These are phyloP conservation scores for Spinus olivaceus DNA, from an alignment of 2,797 vertebrate species.

Conservation along the genomic window DNA sequence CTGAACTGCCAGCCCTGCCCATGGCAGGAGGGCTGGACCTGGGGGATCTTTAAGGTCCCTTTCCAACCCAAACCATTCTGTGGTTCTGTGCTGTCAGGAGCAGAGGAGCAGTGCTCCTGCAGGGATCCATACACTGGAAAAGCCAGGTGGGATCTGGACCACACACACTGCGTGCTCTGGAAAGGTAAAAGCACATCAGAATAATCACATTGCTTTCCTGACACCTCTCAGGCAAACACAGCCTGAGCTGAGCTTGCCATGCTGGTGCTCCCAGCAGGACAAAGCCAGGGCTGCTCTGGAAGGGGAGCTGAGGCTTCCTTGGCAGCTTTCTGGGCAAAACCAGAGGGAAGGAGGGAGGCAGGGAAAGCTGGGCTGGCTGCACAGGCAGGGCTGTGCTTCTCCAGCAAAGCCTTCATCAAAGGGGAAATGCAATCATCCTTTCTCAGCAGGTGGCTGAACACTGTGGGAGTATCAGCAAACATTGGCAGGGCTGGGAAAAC, in stretches of 20 bases:
- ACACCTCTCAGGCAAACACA: not conserved
- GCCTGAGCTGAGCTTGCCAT: not conserved
- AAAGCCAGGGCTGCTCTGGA: not conserved
- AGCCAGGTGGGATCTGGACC: not conserved
- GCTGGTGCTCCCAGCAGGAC: not conserved
- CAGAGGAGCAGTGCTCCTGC: not conserved
- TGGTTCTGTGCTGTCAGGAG: not conserved
- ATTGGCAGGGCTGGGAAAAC: not conserved
- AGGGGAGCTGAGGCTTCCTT: not conserved
- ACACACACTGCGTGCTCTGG: fast-evolving
- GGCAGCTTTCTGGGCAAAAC: not conserved
- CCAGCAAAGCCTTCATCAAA: not conserved
- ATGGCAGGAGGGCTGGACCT: not conserved
- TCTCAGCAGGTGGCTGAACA: not conserved
- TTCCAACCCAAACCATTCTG: not conserved
- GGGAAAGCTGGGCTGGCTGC: not conserved
- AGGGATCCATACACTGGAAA: fast-evolving
- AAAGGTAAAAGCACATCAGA: fast-evolving
- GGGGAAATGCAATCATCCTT: not conserved
- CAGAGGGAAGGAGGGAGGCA: not conserved
- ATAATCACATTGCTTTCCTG: not conserved
- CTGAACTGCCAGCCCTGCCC: not conserved
- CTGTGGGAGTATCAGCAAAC: not conserved
- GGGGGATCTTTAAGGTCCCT: not conserved
- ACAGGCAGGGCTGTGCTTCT: fast-evolving